phyloP scores from a whole-genome alignment of 2,113 vertebrate genomes.

The Neopipo cinnamomea region DNA sequence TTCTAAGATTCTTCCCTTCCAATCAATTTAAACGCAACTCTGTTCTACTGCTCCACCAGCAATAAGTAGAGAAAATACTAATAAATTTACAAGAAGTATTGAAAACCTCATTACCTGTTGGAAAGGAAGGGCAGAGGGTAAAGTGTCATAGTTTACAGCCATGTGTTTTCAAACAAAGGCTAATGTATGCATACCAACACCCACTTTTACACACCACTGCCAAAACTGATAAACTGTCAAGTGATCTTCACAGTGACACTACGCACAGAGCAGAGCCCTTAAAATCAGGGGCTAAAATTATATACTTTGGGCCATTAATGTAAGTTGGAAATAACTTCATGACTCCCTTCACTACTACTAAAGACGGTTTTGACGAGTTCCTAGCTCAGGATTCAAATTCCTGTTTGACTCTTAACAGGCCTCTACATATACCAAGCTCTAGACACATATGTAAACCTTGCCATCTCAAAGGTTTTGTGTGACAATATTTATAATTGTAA shows the following conservation, averaged over 20 bases:
- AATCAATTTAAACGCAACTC: not conserved
- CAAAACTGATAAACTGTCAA: slow-evolving; percentile 20
- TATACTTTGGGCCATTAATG: not conserved
- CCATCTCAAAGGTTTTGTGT: not conserved
- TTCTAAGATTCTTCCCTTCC: not conserved
- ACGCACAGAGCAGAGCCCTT: not conserved
- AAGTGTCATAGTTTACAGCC: slow-evolving; percentile 24
- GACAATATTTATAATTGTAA: not conserved
- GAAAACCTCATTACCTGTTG: not conserved
- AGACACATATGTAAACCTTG: not conserved
- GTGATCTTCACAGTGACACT: not conserved
- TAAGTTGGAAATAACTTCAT: not conserved
- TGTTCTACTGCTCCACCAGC: not conserved
- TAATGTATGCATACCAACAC: not conserved
- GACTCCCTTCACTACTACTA: not conserved
- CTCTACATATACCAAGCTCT: not conserved
- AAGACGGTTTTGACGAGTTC: not conserved
- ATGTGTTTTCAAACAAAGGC: not conserved
- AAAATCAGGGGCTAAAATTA: not conserved
- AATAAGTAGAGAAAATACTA: not conserved
- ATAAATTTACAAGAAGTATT: not conserved
- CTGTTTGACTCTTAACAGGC: not conserved
- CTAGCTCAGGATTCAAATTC: not conserved
- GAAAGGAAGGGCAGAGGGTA: not conserved
- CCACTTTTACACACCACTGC: not conserved